phyloP scores from a whole-genome alignment of 2,888 invertebrate genomes.

The Ceriagrion tenellum region DNA sequence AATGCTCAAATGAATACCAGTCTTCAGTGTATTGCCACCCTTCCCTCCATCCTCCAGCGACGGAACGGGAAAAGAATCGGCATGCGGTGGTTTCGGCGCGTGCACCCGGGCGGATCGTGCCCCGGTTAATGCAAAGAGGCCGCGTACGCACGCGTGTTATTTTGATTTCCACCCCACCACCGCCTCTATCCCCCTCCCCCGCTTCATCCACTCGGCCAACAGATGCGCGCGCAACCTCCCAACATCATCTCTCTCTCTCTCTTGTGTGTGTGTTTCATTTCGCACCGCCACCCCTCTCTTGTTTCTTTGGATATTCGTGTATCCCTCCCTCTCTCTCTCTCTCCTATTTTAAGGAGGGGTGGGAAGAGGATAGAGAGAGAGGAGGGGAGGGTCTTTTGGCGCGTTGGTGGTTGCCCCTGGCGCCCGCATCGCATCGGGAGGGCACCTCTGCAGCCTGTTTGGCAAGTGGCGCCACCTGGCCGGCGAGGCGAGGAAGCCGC shows the following conservation, averaged over 20 bases:
- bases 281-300: background rate
- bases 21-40: no score
- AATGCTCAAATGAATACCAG: no score
- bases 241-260: background rate
- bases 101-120: background rate
- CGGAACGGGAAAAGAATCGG: background rate
- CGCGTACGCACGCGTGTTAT: background rate
- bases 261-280: no score
- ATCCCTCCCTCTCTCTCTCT: background rate
- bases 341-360: background rate
- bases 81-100: background rate
- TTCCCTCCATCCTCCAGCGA: background rate
- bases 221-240: background rate
- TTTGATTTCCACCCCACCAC: background rate
- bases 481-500: constrained; percentile 45
- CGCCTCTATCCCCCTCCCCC: background rate
- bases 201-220: background rate
- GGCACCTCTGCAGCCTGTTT: constrained; percentile 62
- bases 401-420: constrained; percentile 38
- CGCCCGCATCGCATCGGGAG: constrained; percentile 52
- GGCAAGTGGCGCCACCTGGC: constrained; percentile 53
- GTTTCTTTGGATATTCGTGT: no score
- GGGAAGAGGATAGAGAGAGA: background rate
- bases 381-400: background rate
- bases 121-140: background rate